A percentile compares a stretch with the other conserved stretches of the same genome.
phyloP scores from a whole-genome alignment of 2,888 invertebrate genomes.

The Tetheella fluctuosa region DNA sequence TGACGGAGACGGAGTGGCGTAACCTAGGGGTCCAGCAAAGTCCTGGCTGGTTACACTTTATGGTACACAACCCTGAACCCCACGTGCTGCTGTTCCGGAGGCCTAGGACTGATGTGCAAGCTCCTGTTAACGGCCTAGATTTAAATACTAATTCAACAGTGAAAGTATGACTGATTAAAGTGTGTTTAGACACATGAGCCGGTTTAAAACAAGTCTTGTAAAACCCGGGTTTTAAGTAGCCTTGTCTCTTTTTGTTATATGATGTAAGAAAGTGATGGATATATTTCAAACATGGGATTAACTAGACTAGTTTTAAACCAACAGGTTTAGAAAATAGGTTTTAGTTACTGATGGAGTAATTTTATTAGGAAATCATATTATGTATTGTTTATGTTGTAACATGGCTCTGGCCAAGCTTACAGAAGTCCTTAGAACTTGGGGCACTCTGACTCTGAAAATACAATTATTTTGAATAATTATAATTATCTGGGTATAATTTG shows the following conservation, averaged over 20 bases:
- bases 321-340: slow-evolving; percentile 22
- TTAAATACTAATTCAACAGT: slow-evolving; percentile 57
- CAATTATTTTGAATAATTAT: not conserved
- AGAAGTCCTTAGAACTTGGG: too few species aligned
- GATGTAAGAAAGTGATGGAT: too few species aligned
- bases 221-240: too few species aligned
- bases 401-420: not conserved
- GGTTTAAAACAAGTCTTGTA: too few species aligned
- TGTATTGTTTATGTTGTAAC: not conserved
- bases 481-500: too few species aligned
- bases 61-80: slow-evolving; percentile 96
- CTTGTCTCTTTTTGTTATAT: too few species aligned
- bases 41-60: slow-evolving; percentile 93
- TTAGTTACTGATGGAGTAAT: slow-evolving; percentile 21
- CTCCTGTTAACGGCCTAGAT: slow-evolving; percentile 62
- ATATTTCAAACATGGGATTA: too few species aligned
- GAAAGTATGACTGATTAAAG: slow-evolving; percentile 58
- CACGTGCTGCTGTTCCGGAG: slow-evolving; percentile 93
- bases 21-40: slow-evolving; percentile 97
- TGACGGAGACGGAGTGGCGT: slow-evolving; percentile 98
- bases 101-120: slow-evolving; percentile 66
- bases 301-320: too few species aligned
- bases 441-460: not conserved
- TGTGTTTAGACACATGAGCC: slow-evolving; percentile 27
- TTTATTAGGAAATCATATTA: not conserved